Percentiles rank a stretch among this genome's conserved stretches.
Conservation (phyloP, 2,888 invertebrate species). For the Pandemis corylana region DNA sequence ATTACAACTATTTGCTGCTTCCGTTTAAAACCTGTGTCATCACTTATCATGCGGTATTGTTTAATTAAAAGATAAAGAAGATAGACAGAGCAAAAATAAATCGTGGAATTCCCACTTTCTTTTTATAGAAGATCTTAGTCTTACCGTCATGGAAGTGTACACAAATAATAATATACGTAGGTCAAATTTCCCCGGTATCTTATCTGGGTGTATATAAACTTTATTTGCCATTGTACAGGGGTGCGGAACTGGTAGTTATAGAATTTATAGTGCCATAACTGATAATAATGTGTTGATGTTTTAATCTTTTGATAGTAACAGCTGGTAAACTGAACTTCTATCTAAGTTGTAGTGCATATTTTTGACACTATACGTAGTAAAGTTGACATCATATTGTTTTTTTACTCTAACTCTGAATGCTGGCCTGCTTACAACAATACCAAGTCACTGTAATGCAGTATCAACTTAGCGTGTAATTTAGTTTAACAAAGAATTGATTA, state of each 20-base stretch:
- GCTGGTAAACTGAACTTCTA: not conserved
- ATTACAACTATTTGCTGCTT: not conserved
- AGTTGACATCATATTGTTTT: not conserved
- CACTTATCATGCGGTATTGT: constrained; percentile 11
- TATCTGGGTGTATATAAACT: constrained; percentile 17
- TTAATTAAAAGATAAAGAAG: constrained; percentile 1
- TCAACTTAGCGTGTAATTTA: too few species aligned
- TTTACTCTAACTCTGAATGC: too few species aligned
- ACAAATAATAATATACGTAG: constrained; percentile 3
- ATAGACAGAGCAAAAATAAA: not conserved
- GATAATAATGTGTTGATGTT: not conserved
- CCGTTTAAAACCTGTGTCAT: constrained; percentile 14
- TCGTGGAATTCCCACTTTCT: constrained; percentile 3
- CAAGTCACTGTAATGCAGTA: too few species aligned
- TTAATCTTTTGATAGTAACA: constrained; percentile 1
- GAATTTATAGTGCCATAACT: not conserved
- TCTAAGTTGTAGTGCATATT: not conserved
- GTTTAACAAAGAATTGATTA: too few species aligned
- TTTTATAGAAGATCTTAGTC: not conserved
- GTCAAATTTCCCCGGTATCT: constrained; percentile 27
- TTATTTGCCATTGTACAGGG: constrained; percentile 14
- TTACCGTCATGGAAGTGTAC: constrained; percentile 14
- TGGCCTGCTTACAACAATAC: too few species aligned
- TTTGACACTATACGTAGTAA: not conserved
- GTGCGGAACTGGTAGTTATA: constrained; percentile 16